Evolutionary conservation across 2,797 vertebrate genomes (phyloP).

Genomic region (Phylloscopus collybita): DNA sequence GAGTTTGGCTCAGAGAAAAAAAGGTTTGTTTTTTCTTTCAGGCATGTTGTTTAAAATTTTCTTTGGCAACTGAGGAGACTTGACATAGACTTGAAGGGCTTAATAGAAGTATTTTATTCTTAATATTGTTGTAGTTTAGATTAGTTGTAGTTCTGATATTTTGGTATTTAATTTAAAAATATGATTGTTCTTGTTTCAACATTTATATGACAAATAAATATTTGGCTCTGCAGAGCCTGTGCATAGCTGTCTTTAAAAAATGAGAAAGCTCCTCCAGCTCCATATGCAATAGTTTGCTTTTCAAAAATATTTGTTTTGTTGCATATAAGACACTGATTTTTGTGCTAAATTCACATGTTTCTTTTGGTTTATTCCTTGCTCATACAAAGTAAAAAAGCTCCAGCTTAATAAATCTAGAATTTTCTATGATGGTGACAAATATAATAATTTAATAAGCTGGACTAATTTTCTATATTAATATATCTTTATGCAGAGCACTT

Average conservation of each 20-base stretch:
- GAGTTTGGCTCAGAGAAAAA: not conserved
- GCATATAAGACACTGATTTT: not conserved
- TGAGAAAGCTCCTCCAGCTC: not conserved
- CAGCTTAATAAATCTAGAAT: not conserved
- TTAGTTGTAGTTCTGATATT: not conserved
- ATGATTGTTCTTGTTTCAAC: not conserved
- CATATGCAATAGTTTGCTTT: not conserved
- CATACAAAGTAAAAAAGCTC: not conserved
- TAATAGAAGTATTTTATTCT: not conserved
- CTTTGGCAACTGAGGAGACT: not conserved
- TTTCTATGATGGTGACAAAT: not conserved
- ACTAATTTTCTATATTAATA: not conserved
- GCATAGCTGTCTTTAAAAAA: not conserved
- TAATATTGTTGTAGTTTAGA: not conserved
- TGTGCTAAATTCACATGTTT: not conserved
- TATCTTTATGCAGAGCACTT: not conserved
- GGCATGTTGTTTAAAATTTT: not conserved
- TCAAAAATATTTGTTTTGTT: not conserved
- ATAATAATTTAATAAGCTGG: not conserved
- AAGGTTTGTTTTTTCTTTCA: not conserved
- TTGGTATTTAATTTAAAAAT: not conserved
- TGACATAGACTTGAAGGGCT: not conserved
- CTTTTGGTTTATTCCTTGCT: not conserved
- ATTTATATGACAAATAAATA: not conserved
- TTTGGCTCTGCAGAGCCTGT: not conserved